Percentiles rank a stretch among this genome's conserved stretches.
Evolutionary conservation across 2,888 invertebrate genomes (phyloP).

Genomic region (Papilio gigon): DNA sequence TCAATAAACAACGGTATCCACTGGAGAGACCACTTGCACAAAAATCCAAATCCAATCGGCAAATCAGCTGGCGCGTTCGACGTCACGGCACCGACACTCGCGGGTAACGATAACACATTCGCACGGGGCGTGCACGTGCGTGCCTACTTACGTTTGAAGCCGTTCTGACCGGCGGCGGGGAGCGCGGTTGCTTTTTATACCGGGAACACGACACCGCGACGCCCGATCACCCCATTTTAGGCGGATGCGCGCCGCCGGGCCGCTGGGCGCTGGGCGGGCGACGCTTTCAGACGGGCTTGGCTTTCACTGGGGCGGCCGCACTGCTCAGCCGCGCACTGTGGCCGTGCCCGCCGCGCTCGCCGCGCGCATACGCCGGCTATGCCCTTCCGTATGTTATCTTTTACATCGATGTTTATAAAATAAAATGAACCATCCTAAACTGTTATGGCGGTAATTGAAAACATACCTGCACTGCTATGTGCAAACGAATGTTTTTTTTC

Average conservation of each 20-base stretch:
- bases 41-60: slow-evolving; percentile 69
- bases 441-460: slow-evolving; percentile 4
- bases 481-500: slow-evolving; percentile 3
- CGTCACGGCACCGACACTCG: slow-evolving; percentile 66
- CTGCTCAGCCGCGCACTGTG: slow-evolving; percentile 36
- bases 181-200: slow-evolving; percentile 89
- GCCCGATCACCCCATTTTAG: slow-evolving; percentile 81
- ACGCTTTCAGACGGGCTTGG: slow-evolving; percentile 79
- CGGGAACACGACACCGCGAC: slow-evolving; percentile 88
- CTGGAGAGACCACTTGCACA: slow-evolving; percentile 65
- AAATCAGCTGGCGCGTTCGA: slow-evolving; percentile 64
- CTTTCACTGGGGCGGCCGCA: slow-evolving; percentile 73
- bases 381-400: slow-evolving; percentile 24
- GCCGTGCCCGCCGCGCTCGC: slow-evolving; percentile 17
- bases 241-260: slow-evolving; percentile 69
- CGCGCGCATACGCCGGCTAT: background rate
- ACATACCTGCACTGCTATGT: background rate
- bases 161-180: slow-evolving; percentile 95
- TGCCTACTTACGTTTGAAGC: slow-evolving; percentile 96
- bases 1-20: slow-evolving; percentile 50
- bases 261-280: slow-evolving; percentile 55
- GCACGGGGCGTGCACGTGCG: slow-evolving; percentile 62
- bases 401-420: slow-evolving; percentile 38
- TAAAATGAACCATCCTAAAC: background rate
- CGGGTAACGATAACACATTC: slow-evolving; percentile 62